These are phyloP conservation scores for Heliconius eleuchia DNA, from an alignment of 1,140 invertebrate genomes.

Conservation along the genomic window DNA sequence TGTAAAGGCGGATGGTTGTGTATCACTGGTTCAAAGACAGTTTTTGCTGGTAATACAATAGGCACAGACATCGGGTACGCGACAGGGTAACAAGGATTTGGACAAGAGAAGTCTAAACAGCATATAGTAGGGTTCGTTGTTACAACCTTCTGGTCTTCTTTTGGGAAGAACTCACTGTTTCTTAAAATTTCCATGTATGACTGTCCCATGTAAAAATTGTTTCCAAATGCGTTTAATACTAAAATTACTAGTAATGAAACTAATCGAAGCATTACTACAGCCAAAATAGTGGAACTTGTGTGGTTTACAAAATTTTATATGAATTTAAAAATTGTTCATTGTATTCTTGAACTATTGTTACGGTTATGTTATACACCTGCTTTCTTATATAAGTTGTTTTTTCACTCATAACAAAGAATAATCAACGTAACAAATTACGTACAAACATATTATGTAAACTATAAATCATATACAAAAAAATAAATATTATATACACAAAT, in stretches of 20 bases:
- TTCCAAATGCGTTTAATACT: not conserved
- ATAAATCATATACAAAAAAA: not conserved
- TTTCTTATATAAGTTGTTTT: not conserved
- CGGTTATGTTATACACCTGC: not conserved
- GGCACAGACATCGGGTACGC: conserved; percentile 38
- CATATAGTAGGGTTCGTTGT: conserved; percentile 11
- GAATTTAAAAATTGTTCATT: conserved; percentile 4
- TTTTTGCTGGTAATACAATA: conserved; percentile 49
- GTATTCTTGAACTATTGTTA: conserved; percentile 14
- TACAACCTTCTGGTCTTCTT: not conserved
- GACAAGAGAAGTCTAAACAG: conserved; percentile 31
- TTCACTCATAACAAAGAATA: not conserved
- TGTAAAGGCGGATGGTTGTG: conserved; percentile 63
- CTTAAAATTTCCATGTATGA: conserved; percentile 13
- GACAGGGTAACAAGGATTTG: conserved; percentile 38
- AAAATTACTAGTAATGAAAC: not conserved
- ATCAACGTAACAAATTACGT: not conserved
- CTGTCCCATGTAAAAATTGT: not conserved
- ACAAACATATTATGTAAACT: not conserved
- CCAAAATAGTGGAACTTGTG: not conserved
- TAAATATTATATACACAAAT: not conserved
- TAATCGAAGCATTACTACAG: not conserved
- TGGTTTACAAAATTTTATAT: not conserved
- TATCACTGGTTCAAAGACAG: conserved; percentile 57
- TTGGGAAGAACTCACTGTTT: not conserved